Base-by-base conservation (phyloP, 2,797 vertebrate genomes). In the Pseudocheirus occidentalis region DNA sequence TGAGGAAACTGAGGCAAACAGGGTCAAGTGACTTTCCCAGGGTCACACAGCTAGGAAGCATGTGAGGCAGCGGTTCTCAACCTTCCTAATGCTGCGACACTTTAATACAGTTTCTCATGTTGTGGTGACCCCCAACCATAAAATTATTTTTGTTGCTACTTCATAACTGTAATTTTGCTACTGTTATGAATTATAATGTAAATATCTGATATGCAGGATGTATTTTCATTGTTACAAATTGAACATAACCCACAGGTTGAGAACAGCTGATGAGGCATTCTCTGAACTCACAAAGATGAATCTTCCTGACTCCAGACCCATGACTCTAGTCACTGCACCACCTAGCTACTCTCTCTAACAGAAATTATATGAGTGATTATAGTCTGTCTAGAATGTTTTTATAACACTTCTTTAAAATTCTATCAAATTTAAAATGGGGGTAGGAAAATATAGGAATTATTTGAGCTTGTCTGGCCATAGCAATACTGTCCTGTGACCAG, bases 331-430 rank as follows among this genome's bases (percentile, higher is more conserved):
- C 66, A 40, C 18, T 73, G n/a, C 1, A 46, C 18, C 21, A 40
- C 34, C 21, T 40, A 24, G 18, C 2, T 81, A 7, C 6, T 2
- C 66, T 46, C 2, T 7, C 28, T 40, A 55, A 91, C 56, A 92
- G 0, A 12, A 94, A 89, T 57, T 24, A 81, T 4, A 9, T 21
- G 46, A 50, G 50, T 73, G 5, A 66, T 94, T 94, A 95, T 95
- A 73, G 50, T 28, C 93, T 58, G 81, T 56, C 90, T 95, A 93
- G 87, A 29, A 58, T 95, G 55, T 29, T 94, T 95, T 96, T 93
- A 53, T 91, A 58, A 50, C 21, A 90, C 16, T 91, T 4, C 9
- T 92, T 7, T 92, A 90, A 52, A 0, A 31, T 96, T 28, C 5
- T 58, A 29, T 28, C 3, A 95, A 73, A 2, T 93, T 90, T 93